Percentiles rank a stretch among this genome's conserved stretches.
Evolutionary conservation across 37 sponge, comb jelly and placozoan species (phyloP).

Genomic region (Chondrosia reniformis): DNA sequence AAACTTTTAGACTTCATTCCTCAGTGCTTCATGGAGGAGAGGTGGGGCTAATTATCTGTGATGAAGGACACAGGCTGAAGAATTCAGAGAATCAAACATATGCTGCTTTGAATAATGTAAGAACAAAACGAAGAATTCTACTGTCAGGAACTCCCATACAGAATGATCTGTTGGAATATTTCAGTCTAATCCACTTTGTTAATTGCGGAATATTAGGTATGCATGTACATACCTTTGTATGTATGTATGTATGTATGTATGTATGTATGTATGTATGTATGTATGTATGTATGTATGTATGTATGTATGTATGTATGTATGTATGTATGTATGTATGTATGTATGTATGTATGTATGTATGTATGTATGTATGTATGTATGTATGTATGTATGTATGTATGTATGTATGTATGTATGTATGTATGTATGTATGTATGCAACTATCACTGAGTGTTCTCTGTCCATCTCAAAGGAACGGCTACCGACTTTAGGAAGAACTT

Average conservation of each 20-base stretch:
- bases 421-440: not conserved
- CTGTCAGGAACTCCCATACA: conserved; percentile 97
- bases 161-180: conserved; percentile 97
- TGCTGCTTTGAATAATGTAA: conserved; percentile 78
- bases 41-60: conserved; percentile 92
- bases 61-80: conserved; percentile 97
- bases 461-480: conserved; percentile 56
- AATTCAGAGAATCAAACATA: conserved; percentile 98
- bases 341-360: not conserved
- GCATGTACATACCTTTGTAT: not conserved
- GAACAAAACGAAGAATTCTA: conserved; percentile 68
- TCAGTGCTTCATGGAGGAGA: conserved; percentile 71
- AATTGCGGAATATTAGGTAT: conserved; percentile 90
- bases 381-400: not conserved
- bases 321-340: not conserved
- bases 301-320: not conserved
- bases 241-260: not conserved
- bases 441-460: not conserved
- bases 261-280: not conserved
- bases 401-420: not conserved
- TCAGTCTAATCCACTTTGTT: conserved; percentile 95
- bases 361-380: not conserved
- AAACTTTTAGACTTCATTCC: conserved; percentile 90
- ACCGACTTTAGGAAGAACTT: conserved; percentile 78
- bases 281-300: not conserved